Conservation (phyloP, 2,797 vertebrate species). For the Potorous gilbertii region DNA sequence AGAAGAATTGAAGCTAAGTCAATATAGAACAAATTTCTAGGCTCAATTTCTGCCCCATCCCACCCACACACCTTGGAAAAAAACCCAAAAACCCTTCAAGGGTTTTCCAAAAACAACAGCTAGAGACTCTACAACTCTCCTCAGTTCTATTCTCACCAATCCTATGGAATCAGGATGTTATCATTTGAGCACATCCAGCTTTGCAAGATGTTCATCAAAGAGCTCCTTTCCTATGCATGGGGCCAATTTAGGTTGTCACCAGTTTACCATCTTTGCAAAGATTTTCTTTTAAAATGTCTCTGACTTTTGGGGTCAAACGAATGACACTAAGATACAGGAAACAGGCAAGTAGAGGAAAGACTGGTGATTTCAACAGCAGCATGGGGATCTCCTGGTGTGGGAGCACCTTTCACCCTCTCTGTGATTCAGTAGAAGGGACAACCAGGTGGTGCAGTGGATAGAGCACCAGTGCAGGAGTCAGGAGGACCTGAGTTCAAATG, state of each 20-base stretch:
- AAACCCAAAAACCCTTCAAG: slow-evolving; percentile 5
- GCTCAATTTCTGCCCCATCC: background rate
- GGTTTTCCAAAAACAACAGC: slow-evolving; percentile 22
- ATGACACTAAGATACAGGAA: background rate
- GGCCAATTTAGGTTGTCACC: background rate
- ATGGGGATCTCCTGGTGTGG: background rate
- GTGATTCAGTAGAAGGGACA: background rate
- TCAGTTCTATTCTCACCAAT: background rate
- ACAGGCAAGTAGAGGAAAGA: background rate
- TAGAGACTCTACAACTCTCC: background rate
- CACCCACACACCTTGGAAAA: background rate
- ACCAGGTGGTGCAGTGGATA: too few species aligned
- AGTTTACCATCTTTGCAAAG: slow-evolving; percentile 6
- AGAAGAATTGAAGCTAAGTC: slow-evolving; percentile 58
- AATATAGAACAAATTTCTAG: slow-evolving; percentile 16
- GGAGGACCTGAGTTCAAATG: too few species aligned
- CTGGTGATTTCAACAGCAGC: background rate
- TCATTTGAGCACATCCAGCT: slow-evolving; percentile 1
- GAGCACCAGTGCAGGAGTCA: too few species aligned
- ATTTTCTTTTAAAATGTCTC: slow-evolving; percentile 1
- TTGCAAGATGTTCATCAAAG: background rate
- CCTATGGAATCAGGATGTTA: background rate
- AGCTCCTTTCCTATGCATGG: background rate
- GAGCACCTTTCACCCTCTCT: background rate
- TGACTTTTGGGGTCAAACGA: background rate